These are phyloP conservation scores for Psilopsiagon aurifrons DNA, from an alignment of 2,113 vertebrate genomes.

Conservation along the genomic window DNA sequence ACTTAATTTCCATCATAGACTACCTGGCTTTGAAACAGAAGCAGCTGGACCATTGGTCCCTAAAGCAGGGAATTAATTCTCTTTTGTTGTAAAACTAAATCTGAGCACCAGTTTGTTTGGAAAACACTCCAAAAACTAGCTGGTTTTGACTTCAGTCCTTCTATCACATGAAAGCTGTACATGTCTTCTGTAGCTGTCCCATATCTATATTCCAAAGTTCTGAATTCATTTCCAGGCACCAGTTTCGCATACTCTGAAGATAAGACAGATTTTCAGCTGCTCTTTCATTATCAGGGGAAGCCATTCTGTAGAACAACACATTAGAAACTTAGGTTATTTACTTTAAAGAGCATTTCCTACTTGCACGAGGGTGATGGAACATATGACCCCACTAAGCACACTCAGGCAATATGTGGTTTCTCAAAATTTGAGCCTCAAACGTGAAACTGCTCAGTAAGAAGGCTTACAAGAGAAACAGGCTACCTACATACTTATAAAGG, in stretches of 20 bases:
- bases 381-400: not conserved
- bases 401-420: not conserved
- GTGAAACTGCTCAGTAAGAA: not conserved
- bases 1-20: not conserved
- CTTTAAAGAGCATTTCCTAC: not conserved
- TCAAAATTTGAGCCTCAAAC: not conserved
- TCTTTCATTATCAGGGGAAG: not conserved
- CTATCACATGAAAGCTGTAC: fast-evolving
- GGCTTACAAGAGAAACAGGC: not conserved
- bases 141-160: not conserved
- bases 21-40: not conserved
- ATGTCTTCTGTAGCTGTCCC: not conserved
- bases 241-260: not conserved
- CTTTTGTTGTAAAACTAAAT: not conserved
- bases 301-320: not conserved
- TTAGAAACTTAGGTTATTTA: not conserved
- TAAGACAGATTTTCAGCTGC: not conserved
- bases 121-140: not conserved
- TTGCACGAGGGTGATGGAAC: not conserved
- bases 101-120: not conserved
- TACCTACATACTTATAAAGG: not conserved
- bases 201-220: not conserved
- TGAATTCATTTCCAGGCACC: not conserved
- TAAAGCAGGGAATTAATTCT: not conserved
- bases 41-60: not conserved